These are phyloP conservation scores for Scatophagus argus DNA, from an alignment of 2,113 vertebrate species.

Conservation along the genomic window DNA sequence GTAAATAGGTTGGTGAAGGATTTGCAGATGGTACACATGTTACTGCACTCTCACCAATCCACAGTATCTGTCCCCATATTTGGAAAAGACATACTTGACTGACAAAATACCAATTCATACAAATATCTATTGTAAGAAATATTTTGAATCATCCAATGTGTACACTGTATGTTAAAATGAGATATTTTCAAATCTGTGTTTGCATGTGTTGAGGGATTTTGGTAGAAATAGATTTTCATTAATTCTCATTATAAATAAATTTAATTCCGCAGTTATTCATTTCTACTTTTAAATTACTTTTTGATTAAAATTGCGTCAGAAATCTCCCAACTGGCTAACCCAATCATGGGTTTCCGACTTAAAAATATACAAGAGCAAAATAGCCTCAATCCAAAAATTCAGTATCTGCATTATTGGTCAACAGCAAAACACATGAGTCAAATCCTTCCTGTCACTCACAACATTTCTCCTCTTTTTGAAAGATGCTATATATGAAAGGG, in stretches of 20 bases:
- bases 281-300: background rate
- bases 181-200: background rate
- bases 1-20: background rate
- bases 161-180: background rate
- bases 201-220: background rate
- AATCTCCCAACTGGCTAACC: background rate
- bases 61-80: background rate
- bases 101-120: background rate
- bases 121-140: background rate
- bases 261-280: background rate
- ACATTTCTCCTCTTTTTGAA: constrained; percentile 2
- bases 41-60: background rate
- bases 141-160: background rate
- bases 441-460: background rate
- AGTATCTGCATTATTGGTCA: constrained; percentile 2
- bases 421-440: constrained; percentile 1
- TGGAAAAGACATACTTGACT: background rate
- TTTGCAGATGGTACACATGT: background rate
- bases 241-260: background rate
- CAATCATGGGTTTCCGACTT: background rate
- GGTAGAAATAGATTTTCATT: background rate
- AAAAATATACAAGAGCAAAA: background rate
- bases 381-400: background rate
- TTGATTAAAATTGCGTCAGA: background rate
- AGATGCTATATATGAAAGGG: background rate